These are phyloP conservation scores for Blastobasis lacticolella DNA, from an alignment of 2,888 invertebrate genomes.

Conservation along the genomic window DNA sequence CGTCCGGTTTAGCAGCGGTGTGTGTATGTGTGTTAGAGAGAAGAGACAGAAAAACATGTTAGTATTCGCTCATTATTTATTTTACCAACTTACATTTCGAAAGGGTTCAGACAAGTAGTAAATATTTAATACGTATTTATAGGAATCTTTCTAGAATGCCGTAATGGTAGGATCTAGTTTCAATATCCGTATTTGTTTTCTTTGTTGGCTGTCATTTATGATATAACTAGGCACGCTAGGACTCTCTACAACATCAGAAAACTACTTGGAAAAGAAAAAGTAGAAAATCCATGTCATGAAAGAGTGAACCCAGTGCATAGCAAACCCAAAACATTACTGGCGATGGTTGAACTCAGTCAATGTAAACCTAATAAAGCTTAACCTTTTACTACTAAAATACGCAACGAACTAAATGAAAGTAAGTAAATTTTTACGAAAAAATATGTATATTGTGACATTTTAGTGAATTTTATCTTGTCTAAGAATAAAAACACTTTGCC, in stretches of 20 bases:
- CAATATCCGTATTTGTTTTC: slow-evolving; percentile 72
- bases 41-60: slow-evolving; percentile 64
- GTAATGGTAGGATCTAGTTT: slow-evolving; percentile 27
- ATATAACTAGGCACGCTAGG: too few species aligned
- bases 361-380: slow-evolving; percentile 23
- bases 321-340: slow-evolving; percentile 40
- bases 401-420: slow-evolving; percentile 12
- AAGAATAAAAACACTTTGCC: too few species aligned
- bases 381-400: slow-evolving; percentile 30
- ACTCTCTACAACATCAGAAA: background rate
- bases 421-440: slow-evolving; percentile 39
- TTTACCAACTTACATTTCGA: slow-evolving; percentile 2
- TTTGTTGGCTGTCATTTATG: slow-evolving; percentile 67
- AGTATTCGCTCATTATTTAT: slow-evolving; percentile 72
- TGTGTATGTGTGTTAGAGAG: slow-evolving; percentile 55
- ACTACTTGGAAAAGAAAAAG: background rate
- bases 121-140: too few species aligned
- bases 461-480: too few species aligned
- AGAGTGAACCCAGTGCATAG: slow-evolving; percentile 39
- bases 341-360: slow-evolving; percentile 26
- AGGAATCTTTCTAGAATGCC: too few species aligned
- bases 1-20: slow-evolving; percentile 74
- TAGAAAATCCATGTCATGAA: background rate
- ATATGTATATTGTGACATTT: slow-evolving; percentile 60
- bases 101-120: too few species aligned